phyloP scores from a whole-genome alignment of 2,797 vertebrate species.

The Calcarius lapponicus region DNA sequence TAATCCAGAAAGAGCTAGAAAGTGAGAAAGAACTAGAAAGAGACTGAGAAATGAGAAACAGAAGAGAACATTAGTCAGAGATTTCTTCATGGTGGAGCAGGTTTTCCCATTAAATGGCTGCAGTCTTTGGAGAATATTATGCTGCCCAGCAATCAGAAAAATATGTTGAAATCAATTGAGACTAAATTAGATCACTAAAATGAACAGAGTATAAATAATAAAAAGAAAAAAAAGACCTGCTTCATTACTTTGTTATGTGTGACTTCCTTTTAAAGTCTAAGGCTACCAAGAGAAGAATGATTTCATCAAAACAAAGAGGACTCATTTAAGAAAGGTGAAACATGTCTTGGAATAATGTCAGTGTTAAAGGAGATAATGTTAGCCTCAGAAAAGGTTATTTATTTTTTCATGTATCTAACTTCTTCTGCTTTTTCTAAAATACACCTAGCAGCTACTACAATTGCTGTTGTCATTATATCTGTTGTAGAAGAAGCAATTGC shows the following conservation, averaged over 20 bases:
- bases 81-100: background rate
- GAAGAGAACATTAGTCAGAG: background rate
- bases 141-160: background rate
- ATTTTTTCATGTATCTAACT: slow-evolving; percentile 26
- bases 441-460: slow-evolving; percentile 25
- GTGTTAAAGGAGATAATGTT: slow-evolving; percentile 24
- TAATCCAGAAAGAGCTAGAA: background rate
- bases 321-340: background rate
- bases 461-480: slow-evolving; percentile 8
- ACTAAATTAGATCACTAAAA: slow-evolving; percentile 44
- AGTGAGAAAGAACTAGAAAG: background rate
- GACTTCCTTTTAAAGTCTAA: background rate
- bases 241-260: background rate
- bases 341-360: background rate
- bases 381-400: slow-evolving; percentile 4
- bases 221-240: background rate
- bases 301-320: background rate
- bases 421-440: slow-evolving; percentile 49
- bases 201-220: background rate
- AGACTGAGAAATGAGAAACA: background rate
- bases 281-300: background rate
- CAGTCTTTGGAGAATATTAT: background rate
- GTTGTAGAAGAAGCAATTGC: slow-evolving; percentile 50
- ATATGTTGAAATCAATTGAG: slow-evolving; percentile 38
- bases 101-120: background rate